phyloP scores from a whole-genome alignment of 2,797 vertebrate species.

The Myotis myotis region DNA sequence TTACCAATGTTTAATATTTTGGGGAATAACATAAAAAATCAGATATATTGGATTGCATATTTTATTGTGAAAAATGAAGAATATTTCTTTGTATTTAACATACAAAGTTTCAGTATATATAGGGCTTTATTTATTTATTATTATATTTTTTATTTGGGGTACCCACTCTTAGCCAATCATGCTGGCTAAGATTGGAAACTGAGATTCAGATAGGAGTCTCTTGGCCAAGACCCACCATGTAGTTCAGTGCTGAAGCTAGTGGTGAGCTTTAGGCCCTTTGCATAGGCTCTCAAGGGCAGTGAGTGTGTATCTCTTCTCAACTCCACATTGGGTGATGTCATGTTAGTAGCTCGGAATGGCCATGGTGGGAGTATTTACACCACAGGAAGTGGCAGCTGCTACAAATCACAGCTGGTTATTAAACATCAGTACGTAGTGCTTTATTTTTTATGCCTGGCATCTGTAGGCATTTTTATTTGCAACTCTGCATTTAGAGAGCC shows the following conservation, averaged over 20 bases:
- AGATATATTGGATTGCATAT: not conserved
- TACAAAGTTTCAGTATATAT: not conserved
- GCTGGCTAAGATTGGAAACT: not conserved
- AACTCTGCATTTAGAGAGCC: not conserved
- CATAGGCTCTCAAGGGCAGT: no score
- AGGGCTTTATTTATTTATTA: not conserved
- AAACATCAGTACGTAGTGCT: not conserved
- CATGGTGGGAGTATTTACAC: no score
- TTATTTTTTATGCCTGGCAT: not conserved
- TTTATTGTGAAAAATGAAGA: slow-evolving; percentile 43
- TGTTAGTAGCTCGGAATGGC: not conserved
- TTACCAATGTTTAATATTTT: not conserved
- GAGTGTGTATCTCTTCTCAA: not conserved
- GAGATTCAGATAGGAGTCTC: not conserved
- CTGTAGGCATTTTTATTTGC: slow-evolving; percentile 15
- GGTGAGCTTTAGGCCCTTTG: not conserved
- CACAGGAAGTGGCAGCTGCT: not conserved
- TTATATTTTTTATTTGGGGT: not conserved
- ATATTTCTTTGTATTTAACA: slow-evolving; percentile 37
- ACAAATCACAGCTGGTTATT: not conserved
- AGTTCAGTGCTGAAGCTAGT: not conserved
- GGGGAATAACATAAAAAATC: not conserved
- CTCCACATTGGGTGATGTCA: not conserved
- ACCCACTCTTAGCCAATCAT: not conserved
- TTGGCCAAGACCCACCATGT: not conserved